phyloP scores from a whole-genome alignment of 1,140 invertebrate genomes.

The Stenopsyche tienmushanensis region DNA sequence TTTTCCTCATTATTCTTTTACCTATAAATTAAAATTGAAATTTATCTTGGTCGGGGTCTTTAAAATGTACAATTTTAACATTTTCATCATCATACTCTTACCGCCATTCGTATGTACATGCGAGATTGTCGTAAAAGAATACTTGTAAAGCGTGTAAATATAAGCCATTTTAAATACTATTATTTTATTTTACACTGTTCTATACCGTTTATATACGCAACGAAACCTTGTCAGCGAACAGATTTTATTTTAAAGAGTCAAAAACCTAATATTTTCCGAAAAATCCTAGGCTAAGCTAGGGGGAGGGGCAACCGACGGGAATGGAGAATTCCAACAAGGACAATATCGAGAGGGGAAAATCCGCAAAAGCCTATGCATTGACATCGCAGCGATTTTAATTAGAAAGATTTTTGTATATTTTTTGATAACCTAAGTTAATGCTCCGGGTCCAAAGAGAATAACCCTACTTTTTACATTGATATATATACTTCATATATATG shows the following conservation, averaged over 20 bases:
- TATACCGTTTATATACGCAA: slow-evolving; percentile 6
- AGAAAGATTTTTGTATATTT: slow-evolving; percentile 9
- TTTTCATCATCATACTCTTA: slow-evolving; percentile 29
- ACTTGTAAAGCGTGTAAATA: slow-evolving; percentile 33
- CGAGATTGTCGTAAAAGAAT: slow-evolving; percentile 40
- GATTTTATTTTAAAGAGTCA: background rate
- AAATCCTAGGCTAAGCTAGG: slow-evolving; percentile 7
- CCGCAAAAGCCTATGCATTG: slow-evolving; percentile 39
- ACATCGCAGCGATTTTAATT: slow-evolving; percentile 38
- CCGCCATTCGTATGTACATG: slow-evolving; percentile 39
- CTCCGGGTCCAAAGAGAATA: slow-evolving; percentile 38
- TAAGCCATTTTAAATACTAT: slow-evolving; percentile 36
- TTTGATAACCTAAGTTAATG: slow-evolving; percentile 38
- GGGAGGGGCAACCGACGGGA: background rate
- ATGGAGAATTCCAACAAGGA: background rate
- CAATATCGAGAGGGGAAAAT: slow-evolving; percentile 36
- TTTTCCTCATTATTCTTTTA: background rate
- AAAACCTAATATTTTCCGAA: slow-evolving; percentile 15
- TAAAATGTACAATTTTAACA: slow-evolving; percentile 30
- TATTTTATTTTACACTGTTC: slow-evolving; percentile 15
- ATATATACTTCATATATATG: slow-evolving; percentile 13
- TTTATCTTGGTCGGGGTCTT: slow-evolving; percentile 36
- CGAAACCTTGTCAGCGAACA: slow-evolving; percentile 21
- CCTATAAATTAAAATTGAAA: slow-evolving; percentile 20
- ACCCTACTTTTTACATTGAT: slow-evolving; percentile 43